Evolutionary conservation across 2,797 vertebrate genomes (phyloP), one percentile per base, ranked within the genome.

Genomic region (Molossus alvarezi): DNA sequence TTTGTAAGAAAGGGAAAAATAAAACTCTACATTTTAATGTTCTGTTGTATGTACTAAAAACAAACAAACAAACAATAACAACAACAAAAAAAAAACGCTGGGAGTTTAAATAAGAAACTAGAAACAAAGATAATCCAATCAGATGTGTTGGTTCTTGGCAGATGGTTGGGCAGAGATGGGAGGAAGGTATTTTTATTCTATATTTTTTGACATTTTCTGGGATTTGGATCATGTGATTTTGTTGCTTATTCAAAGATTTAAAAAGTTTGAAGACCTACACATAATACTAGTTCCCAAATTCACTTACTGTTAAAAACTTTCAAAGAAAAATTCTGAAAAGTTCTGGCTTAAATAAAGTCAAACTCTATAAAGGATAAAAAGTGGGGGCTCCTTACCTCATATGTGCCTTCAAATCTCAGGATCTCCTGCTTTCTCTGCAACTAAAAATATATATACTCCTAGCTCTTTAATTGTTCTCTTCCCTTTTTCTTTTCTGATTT

Each of bases 331-430:
- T 65, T 85, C 27, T 55, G 48, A 51, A 88, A 91, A 60, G 25
- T 85, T 94, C 53, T 93, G 55, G 17, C 48, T 62, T 64, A 88
- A 93, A 88, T 87, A 67, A 33, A 13, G 13, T 62, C n/a, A 13
- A 23, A 6, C 9, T 51, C 17, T 57, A 45, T 62, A 53, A 84
- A 80, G 67, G 25, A 75, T 5, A 51, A 17, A 41, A 41, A 29
- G 45, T 13, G 25, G 15, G 27, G 29, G 3, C 55, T 81, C 6
- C 21, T 33, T 8, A 72, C 13, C 8, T 20, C 45, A 5, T 25
- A 23, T 20, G 6, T 41, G 9, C 27, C 51, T 76, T 73, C 9
- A 41, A 41, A 88, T 69, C 27, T 37, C 37, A 88, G 25, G 75
- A 13, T 57, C 6, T 53, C 12, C 48, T 53, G 81, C n/a, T 76